Conservation (phyloP, 92 coral and sea anemone genomes). For the Paragorgia papillata region DNA sequence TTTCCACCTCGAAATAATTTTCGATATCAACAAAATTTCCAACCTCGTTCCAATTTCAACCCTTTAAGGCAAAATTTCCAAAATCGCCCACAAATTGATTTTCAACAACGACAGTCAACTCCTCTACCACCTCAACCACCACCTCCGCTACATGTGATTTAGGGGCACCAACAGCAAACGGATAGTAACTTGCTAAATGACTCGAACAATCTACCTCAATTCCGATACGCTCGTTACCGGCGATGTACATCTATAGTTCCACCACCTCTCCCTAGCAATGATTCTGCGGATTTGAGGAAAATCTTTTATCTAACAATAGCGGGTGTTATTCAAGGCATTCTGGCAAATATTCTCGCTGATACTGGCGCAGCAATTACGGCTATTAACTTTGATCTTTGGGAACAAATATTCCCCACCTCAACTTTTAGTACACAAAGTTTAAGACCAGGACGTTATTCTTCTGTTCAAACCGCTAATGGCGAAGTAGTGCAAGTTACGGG, state of each 20-base stretch:
- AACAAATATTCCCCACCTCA: constrained; percentile 23
- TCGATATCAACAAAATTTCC: background rate
- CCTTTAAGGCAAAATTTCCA: background rate
- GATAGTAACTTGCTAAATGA: background rate
- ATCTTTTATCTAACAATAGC: background rate
- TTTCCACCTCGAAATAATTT: background rate
- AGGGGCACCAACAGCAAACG: background rate
- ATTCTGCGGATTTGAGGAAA: background rate
- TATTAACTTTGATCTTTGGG: constrained; percentile 41
- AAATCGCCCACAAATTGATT: background rate
- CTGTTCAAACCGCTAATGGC: constrained; percentile 39
- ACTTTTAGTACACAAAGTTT: constrained; percentile 25
- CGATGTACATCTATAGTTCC: background rate
- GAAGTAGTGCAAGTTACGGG: background rate
- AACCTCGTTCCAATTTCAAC: no score
- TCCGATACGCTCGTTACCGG: background rate
- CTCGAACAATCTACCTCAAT: background rate
- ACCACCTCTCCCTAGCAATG: background rate
- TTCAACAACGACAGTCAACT: background rate
- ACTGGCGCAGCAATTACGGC: constrained; percentile 57
- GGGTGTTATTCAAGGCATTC: background rate
- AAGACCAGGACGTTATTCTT: background rate
- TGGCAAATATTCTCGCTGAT: constrained; percentile 7
- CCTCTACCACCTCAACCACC: background rate
- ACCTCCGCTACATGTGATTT: background rate